Evolutionary conservation across 1,140 invertebrate species (phyloP).

Genomic region (Dendroctonus valens): DNA sequence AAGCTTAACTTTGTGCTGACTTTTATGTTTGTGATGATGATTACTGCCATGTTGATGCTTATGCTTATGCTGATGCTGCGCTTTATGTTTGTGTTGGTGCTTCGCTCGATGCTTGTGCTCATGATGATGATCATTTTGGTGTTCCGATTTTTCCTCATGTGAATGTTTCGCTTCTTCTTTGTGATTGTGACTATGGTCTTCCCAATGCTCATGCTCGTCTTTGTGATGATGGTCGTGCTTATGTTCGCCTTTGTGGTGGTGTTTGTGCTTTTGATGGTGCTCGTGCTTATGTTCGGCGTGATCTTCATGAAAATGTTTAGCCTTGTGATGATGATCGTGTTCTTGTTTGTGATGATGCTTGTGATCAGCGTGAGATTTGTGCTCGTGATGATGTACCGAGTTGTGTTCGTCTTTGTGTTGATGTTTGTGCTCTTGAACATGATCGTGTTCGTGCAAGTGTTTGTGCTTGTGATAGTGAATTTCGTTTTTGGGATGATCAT

Average conservation of each 20-base stretch:
- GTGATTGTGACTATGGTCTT: conserved; percentile 23
- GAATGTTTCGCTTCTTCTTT: conserved; percentile 26
- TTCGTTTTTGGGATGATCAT: conserved; percentile 18
- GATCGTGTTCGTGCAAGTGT: conserved; percentile 31
- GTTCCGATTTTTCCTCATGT: conserved; percentile 26
- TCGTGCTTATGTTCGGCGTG: conserved; percentile 17
- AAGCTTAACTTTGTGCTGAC: conserved; percentile 12
- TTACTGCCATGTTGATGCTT: conserved; percentile 6
- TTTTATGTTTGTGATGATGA: conserved; percentile 8
- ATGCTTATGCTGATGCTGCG: conserved; percentile 16
- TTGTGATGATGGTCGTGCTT: conserved; percentile 33
- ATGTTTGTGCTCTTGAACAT: conserved; percentile 28
- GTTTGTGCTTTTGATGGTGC: conserved; percentile 10
- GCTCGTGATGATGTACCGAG: conserved; percentile 16
- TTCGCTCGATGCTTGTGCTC: conserved; percentile 23
- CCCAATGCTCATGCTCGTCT: conserved; percentile 30
- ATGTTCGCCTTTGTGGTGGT: conserved; percentile 19
- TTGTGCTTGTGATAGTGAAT: conserved; percentile 32
- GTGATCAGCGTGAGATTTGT: conserved; percentile 13
- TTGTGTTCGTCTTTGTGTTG: conserved; percentile 22
- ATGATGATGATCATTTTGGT: conserved; percentile 26
- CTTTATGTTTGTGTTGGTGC: conserved; percentile 23
- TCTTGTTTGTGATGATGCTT: conserved; percentile 22
- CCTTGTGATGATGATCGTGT: conserved; percentile 20
- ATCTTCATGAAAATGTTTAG: conserved; percentile 14